Evolutionary conservation across 92 coral and sea anemone genomes (phyloP).

Genomic region (Epizoanthus scotinus): DNA sequence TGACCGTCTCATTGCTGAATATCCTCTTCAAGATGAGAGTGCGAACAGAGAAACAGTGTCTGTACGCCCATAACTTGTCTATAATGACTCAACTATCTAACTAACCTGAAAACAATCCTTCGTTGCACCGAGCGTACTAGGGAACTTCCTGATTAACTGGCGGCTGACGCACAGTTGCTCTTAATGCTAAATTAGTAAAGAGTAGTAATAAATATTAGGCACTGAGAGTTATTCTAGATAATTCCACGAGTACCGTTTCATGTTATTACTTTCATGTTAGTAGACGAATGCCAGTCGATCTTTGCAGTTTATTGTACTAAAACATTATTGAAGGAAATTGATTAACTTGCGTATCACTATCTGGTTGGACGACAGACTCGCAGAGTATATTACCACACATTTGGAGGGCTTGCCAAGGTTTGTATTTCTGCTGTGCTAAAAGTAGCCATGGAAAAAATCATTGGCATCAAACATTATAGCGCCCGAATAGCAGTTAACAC

Average conservation of each 20-base stretch:
- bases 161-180: neutral
- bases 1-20: slow-evolving; percentile 27
- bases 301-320: slow-evolving; percentile 28
- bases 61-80: neutral
- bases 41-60: slow-evolving; percentile 34
- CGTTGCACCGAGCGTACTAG: slow-evolving; percentile 17
- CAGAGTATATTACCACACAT: slow-evolving; percentile 23
- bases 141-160: slow-evolving; percentile 38
- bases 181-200: slow-evolving; percentile 27
- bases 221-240: slow-evolving; percentile 20
- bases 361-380: slow-evolving; percentile 19
- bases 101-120: slow-evolving; percentile 27
- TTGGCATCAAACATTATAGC: too few species aligned
- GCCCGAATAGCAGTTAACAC: too few species aligned
- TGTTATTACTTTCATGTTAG: neutral
- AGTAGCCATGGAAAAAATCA: neutral
- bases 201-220: slow-evolving; percentile 8
- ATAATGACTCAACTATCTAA: slow-evolving; percentile 7
- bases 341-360: neutral
- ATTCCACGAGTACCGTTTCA: slow-evolving; percentile 17
- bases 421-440: slow-evolving; percentile 12
- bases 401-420: slow-evolving; percentile 26
- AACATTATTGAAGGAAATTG: slow-evolving; percentile 9
- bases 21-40: slow-evolving; percentile 29
- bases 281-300: slow-evolving; percentile 28